Evolutionary conservation across 2,113 vertebrate species (phyloP).

Genomic region (Panurus biarmicus): DNA sequence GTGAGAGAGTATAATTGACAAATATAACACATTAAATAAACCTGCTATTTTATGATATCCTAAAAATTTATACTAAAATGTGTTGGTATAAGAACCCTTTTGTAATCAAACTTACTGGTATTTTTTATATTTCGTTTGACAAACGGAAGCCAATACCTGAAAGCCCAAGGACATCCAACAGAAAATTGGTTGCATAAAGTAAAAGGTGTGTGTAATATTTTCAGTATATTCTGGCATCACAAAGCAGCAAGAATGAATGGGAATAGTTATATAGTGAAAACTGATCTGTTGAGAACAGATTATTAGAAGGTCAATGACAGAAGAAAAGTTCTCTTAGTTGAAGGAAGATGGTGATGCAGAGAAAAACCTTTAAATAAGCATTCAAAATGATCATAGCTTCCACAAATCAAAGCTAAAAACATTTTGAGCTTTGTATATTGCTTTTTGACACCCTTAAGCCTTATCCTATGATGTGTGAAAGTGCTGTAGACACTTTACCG

Average conservation of each 20-base stretch:
- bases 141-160: not conserved
- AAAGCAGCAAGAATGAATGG: not conserved
- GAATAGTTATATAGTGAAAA: not conserved
- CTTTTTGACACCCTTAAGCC: slow-evolving; percentile 6
- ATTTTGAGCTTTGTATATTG: not conserved
- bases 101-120: not conserved
- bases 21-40: not conserved
- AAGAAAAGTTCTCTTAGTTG: not conserved
- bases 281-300: not conserved
- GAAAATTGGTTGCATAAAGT: not conserved
- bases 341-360: not conserved
- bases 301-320: not conserved
- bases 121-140: not conserved
- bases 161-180: not conserved
- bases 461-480: slow-evolving; percentile 34
- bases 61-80: not conserved
- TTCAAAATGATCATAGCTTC: not conserved
- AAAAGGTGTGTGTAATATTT: not conserved
- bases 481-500: not conserved
- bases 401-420: slow-evolving; percentile 12
- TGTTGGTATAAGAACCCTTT: not conserved
- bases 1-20: not conserved
- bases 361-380: not conserved
- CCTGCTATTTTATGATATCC: not conserved
- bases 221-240: not conserved